Evolutionary conservation across 2,797 vertebrate genomes (phyloP).

Genomic region (Mormyrops attenuatus): DNA sequence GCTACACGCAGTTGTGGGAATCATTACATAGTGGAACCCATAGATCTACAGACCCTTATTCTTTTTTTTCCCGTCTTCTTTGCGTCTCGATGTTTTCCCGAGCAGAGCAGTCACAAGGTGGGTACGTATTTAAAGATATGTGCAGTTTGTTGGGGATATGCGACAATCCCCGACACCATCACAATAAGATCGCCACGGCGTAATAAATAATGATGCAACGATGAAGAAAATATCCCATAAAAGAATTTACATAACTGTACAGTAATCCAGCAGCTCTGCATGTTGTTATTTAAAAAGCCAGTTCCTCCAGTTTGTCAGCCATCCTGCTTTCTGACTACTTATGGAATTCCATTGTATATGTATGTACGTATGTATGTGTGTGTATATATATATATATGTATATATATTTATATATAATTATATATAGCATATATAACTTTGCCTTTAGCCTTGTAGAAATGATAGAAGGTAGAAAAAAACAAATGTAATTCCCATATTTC

Average conservation of each 20-base stretch:
- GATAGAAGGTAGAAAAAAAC: conserved; percentile 44
- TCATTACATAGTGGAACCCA: neutral
- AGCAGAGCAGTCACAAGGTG: neutral
- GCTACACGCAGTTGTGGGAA: neutral
- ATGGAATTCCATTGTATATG: conserved; percentile 1
- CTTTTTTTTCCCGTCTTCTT: conserved; percentile 32
- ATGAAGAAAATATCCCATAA: conserved; percentile 49
- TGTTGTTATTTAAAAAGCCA: neutral
- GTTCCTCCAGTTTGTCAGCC: neutral
- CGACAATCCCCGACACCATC: neutral
- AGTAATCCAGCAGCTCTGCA: conserved; percentile 11
- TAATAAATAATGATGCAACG: conserved; percentile 5
- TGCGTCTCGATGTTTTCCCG: neutral
- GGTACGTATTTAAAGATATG: conserved; percentile 31
- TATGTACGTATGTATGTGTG: neutral
- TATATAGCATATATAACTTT: conserved; percentile 7
- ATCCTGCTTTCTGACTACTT: neutral
- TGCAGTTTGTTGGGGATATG: conserved; percentile 29
- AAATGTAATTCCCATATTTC: conserved; percentile 20
- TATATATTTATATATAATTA: conserved; percentile 1
- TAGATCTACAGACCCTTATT: neutral
- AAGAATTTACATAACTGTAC: conserved; percentile 30
- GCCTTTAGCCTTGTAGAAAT: conserved; percentile 44
- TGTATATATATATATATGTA: neutral
- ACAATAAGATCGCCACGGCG: neutral